Percentiles rank a stretch among this genome's conserved stretches.
phyloP scores from a whole-genome alignment of 30 jellyfish, hydroid and myxozoan genomes.

The Clytia hemisphaerica region DNA sequence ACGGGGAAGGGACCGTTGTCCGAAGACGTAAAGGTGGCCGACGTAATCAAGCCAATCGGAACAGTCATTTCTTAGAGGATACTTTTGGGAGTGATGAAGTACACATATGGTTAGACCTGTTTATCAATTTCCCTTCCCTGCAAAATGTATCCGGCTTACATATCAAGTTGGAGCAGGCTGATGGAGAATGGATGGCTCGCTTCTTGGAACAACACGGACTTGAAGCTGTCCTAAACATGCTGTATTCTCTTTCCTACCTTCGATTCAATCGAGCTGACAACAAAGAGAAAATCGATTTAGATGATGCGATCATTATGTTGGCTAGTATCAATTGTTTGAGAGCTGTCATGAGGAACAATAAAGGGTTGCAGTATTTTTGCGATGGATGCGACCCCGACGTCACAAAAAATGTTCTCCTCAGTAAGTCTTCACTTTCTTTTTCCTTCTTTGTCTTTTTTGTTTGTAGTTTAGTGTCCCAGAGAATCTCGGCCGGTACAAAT shows the following conservation, averaged over 20 bases:
- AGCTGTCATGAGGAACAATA: conserved; percentile 60
- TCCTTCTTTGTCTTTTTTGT: too few relatives aligned
- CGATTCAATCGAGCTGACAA: too few relatives aligned
- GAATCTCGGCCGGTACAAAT: too few relatives aligned
- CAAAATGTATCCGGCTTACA: conserved; percentile 26
- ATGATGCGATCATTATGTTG: conserved; percentile 65
- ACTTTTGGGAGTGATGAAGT: conserved; percentile 28
- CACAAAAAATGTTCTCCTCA: too few relatives aligned
- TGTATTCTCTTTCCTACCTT: background rate
- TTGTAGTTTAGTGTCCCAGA: too few relatives aligned
- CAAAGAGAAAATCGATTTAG: too few relatives aligned
- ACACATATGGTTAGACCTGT: conserved; percentile 13
- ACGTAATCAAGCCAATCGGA: background rate
- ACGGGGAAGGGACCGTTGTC: background rate
- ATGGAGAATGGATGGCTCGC: conserved; percentile 13
- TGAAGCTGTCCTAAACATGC: background rate
- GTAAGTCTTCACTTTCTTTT: too few relatives aligned
- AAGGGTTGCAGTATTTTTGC: conserved; percentile 66
- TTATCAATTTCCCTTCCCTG: conserved; percentile 3
- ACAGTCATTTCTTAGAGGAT: background rate
- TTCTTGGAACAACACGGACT: conserved; percentile 16
- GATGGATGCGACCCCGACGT: conserved; percentile 40
- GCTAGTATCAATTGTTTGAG: conserved; percentile 62
- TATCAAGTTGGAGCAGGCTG: conserved; percentile 13
- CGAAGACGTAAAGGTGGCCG: background rate